Evolutionary conservation across 1,140 invertebrate species (phyloP), one percentile per base, ranked within the genome.

Genomic region (Scylla paramamosain): DNA sequence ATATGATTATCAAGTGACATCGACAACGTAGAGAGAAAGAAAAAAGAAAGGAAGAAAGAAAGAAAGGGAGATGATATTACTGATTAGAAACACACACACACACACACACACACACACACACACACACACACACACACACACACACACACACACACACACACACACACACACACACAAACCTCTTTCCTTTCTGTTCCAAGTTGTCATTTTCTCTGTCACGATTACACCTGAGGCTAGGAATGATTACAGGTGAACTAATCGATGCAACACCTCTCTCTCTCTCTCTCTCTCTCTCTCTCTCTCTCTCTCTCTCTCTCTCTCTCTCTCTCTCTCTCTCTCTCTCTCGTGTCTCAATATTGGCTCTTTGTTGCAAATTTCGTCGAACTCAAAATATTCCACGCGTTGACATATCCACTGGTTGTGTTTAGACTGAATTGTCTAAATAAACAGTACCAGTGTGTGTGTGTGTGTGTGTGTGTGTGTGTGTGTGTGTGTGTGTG

Each of bases 41-140:
- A 59, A 59, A 59, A 16, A 59, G 10, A 16, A 20, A 59, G 10
- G 10, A 59, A 59, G 52, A 59, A 59, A 20, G 20, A 59, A 20
- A 59, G 20, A 20, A 59, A 59, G 52, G 39, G 39, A 39, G 39
- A 39, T 39, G 39, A 39, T 39, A 39, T 39, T 39, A 39, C 6
- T 39, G 39, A 39, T 39, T 39, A 39, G 39, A 39, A 39, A 39
- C 39, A 39, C 39, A 39, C 39, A 39, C 39, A 39, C 39, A 39
- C 39, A 39, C 39, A 39, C 39, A 39, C 39, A 39, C 39, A 39
- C 39, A 39, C 39, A 39, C 39, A 39, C 39, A 16, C 8, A 88
- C 31, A 88, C 29, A 32, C 86, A 88, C 86, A 88, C 86, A 88
- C 86, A 87, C 86, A 87, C 86, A 87, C 31, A 87, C 86, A 87